These are phyloP conservation scores for Chromis chromis DNA, from an alignment of 2,797 vertebrate species.

Conservation along the genomic window DNA sequence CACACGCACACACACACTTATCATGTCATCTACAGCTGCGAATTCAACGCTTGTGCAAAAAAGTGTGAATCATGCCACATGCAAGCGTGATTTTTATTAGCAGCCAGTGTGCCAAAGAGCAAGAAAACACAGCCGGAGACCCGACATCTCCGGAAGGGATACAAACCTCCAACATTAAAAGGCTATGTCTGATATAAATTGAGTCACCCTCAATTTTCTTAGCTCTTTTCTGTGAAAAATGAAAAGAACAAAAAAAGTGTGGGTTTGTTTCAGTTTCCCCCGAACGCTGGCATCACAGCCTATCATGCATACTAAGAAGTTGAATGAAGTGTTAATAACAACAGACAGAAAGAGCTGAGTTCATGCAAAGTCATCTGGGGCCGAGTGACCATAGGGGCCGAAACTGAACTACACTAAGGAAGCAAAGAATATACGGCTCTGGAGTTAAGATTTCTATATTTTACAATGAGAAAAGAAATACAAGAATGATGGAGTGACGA, in stretches of 20 bases:
- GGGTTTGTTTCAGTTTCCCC: constrained; percentile 71
- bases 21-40: constrained; percentile 45
- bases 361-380: constrained; percentile 65
- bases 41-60: constrained; percentile 24
- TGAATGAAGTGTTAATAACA: constrained; percentile 57
- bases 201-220: constrained; percentile 99
- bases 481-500: constrained; percentile 34
- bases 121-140: constrained; percentile 70
- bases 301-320: constrained; percentile 70
- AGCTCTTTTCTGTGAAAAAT: constrained; percentile 95
- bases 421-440: constrained; percentile 23
- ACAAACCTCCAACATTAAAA: constrained; percentile 99
- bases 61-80: constrained; percentile 66
- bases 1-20: constrained; percentile 32
- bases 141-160: constrained; percentile 67
- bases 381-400: constrained; percentile 16
- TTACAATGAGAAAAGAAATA: constrained; percentile 42
- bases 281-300: constrained; percentile 41
- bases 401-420: constrained; percentile 35
- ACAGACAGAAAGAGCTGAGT: constrained; percentile 34
- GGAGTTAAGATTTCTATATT: constrained; percentile 24
- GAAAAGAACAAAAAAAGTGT: constrained; percentile 76
- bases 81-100: constrained; percentile 78
- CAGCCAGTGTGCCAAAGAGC: constrained; percentile 69
- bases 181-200: constrained; percentile 99